These are phyloP conservation scores for Centropus unirufus DNA, from an alignment of 2,113 vertebrate species.

Conservation along the genomic window DNA sequence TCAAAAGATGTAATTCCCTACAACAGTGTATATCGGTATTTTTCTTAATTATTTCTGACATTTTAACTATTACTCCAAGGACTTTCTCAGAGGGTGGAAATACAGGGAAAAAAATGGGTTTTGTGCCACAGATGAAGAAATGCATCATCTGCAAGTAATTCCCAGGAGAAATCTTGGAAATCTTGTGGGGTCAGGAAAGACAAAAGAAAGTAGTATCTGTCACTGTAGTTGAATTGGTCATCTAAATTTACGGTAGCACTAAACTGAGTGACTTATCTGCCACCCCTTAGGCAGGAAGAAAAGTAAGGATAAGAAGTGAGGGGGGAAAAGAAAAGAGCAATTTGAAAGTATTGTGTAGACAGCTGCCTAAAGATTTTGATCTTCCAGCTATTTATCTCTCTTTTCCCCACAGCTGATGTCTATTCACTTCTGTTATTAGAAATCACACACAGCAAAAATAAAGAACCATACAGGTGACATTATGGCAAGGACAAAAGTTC, in stretches of 20 bases:
- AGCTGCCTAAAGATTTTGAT: not conserved
- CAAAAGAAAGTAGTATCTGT: constrained; percentile 73
- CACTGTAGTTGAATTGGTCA: constrained; percentile 63
- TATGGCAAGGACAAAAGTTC: not conserved
- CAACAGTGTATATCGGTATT: constrained; percentile 73
- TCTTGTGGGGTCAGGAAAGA: constrained; percentile 62
- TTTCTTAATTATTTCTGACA: constrained; percentile 86
- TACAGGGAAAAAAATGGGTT: constrained; percentile 72
- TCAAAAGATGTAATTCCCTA: constrained; percentile 77
- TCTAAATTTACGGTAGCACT: constrained; percentile 57
- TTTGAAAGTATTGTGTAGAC: not conserved
- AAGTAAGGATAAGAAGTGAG: not conserved
- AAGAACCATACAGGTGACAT: not conserved
- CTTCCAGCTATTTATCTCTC: not conserved
- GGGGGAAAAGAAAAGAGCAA: not conserved
- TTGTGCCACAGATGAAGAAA: constrained; percentile 74
- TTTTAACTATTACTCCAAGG: constrained; percentile 77
- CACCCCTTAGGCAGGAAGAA: not conserved
- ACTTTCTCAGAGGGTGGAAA: constrained; percentile 73
- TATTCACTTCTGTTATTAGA: not conserved
- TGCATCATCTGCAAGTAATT: constrained; percentile 80
- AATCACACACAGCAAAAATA: not conserved
- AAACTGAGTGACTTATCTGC: not conserved
- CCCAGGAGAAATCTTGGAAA: constrained; percentile 75
- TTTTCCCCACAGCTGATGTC: not conserved